Evolutionary conservation across 2,797 vertebrate species (phyloP), one percentile per base, ranked within the genome.

Genomic region (Parauchenoglanis ngamensis): DNA sequence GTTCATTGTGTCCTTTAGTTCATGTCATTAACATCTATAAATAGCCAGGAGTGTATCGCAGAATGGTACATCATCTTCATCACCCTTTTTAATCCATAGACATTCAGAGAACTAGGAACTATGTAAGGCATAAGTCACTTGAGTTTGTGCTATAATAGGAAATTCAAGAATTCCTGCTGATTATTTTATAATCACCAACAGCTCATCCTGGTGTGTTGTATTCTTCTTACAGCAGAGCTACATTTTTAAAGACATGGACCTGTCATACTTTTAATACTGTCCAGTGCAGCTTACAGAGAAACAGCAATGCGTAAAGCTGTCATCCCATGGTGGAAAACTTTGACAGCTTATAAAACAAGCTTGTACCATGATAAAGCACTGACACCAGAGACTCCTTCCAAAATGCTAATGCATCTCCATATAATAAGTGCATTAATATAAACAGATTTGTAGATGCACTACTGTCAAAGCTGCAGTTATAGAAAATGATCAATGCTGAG

Each of bases 161-260:
- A 10, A 21, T 78, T 0, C 46, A 77, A 17, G n/a, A 28, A 56
- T 15, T 2, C 73, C 49, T 77, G 75, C 12, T 56, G 15, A 56
- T 78, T 78, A 31, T 78, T 78, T 77, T 56, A 54, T 81, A n/a
- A 46, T 17, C 40, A 40, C 40, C 40, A 81, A 63, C 12, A 46
- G 7, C 35, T 61, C 54, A 79, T 25, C 11, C 56, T 23, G 77
- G 23, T 2, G 17, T 63, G 17, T 57, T 78, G 28, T 28, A 2
- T 77, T 77, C 73, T 76, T 52, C 73, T 17, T 54, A 52, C 7
- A 28, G n/a, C n/a, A 77, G 2, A 77, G 75, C 25, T 31, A 35
- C 49, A 8, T 54, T 54, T 54, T 77, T 54, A 54, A 54, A 28
- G 46, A 49, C 21, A 2, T 40, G 40, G 40, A 28, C 17, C 8